These are phyloP conservation scores for Andrena dorsata DNA, from an alignment of 2,888 invertebrate species.

Conservation along the genomic window DNA sequence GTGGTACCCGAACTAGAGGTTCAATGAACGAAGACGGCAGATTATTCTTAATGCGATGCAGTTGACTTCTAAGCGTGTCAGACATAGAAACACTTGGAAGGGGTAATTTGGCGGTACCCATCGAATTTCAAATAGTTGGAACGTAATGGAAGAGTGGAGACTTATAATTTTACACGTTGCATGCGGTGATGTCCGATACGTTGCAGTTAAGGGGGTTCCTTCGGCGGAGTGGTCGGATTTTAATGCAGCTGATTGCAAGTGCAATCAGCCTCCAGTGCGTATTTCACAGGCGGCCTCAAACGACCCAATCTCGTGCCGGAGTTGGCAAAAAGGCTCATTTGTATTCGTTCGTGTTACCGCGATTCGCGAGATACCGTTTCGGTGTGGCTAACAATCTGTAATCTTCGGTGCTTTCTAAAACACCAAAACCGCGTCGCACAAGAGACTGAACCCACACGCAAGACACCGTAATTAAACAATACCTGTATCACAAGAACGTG, in stretches of 20 bases:
- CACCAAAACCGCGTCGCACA: not conserved
- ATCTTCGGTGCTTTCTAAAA: not conserved
- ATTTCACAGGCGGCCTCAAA: slow-evolving; percentile 41
- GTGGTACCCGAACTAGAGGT: not conserved
- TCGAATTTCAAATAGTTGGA: slow-evolving; percentile 1
- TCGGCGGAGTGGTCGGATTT: slow-evolving; percentile 31
- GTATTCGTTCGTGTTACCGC: slow-evolving; percentile 1
- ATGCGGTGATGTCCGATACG: slow-evolving; percentile 25
- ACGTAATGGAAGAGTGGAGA: slow-evolving; percentile 30
- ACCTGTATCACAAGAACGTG: no score
- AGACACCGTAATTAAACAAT: no score
- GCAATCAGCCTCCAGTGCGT: slow-evolving; percentile 56
- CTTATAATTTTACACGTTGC: slow-evolving; percentile 49
- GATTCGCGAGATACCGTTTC: slow-evolving; percentile 25
- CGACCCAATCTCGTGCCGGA: slow-evolving; percentile 61
- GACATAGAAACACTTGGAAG: no score
- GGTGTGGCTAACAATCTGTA: not conserved
- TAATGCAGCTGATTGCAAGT: slow-evolving; percentile 52
- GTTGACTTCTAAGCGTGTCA: no score
- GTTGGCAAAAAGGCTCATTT: slow-evolving; percentile 31
- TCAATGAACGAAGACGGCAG: not conserved
- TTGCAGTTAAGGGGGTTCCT: slow-evolving; percentile 14
- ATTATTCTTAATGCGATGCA: no score
- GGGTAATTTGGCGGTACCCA: no score
- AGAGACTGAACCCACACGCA: no score